phyloP scores from a whole-genome alignment of 2,888 invertebrate species.

The Unio delphinus region DNA sequence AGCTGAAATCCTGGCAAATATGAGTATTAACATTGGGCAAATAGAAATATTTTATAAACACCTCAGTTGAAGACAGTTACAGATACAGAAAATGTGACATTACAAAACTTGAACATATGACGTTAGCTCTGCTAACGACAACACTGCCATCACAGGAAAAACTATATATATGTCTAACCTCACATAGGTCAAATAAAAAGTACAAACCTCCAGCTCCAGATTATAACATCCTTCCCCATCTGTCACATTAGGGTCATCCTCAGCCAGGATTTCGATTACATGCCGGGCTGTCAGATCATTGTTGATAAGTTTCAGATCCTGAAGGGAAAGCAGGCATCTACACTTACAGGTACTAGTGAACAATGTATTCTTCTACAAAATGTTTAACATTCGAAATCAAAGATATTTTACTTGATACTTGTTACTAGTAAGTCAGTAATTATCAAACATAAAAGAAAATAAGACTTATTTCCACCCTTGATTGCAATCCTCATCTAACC shows the following conservation, averaged over 20 bases:
- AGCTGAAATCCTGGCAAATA: no score
- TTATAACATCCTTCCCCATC: conserved; percentile 68
- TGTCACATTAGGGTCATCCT: conserved; percentile 66
- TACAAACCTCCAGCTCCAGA: conserved; percentile 68
- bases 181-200: no score
- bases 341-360: neutral
- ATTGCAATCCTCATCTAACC: no score
- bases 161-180: neutral
- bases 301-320: conserved; percentile 69
- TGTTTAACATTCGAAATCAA: neutral
- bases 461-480: no score
- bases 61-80: neutral
- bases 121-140: no score
- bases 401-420: neutral
- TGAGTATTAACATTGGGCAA: neutral
- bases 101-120: conserved; percentile 1
- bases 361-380: neutral
- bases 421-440: no score
- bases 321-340: conserved; percentile 8
- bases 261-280: conserved; percentile 62
- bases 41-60: neutral
- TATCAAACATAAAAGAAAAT: no score
- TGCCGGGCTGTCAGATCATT: conserved; percentile 63
- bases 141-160: neutral
- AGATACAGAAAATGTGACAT: neutral